Base-by-base conservation (phyloP, 2,113 vertebrate genomes). In the Oreochromis tanganicae region DNA sequence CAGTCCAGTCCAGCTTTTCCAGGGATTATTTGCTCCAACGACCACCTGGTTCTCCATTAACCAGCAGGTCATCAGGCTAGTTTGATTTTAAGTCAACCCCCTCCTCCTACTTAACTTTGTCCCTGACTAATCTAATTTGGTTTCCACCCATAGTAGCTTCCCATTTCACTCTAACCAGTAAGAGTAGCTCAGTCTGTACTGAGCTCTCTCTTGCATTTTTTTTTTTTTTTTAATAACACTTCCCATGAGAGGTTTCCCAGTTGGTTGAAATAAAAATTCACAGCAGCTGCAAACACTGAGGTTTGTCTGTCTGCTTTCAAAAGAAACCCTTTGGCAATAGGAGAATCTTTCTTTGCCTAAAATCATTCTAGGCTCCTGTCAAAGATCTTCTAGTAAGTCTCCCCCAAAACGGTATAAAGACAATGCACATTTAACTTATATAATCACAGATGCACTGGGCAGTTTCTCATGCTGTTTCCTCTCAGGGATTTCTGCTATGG, bases 11-110 rank as follows among this genome's bases (percentile, higher is more conserved):
- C 91, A 91, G 88, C 85, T 94, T 94, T 91, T 87, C 83, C 54
- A 79, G 78, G 91, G 92, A 93, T 94, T 91, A 94, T 91, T 86
- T 88, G 50, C 68, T 71, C 84, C 86, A 83, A 81, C 83, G 68
- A 86, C 82, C 82, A 82, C 92, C 89, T 91, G 90, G 86, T 93
- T 89, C 87, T 88, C 85, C 83, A 59, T 68, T 36, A 86, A 85
- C 90, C 48, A 61, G 89, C 86, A 93, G 89, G 88, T 92, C 84
- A 89, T 34, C 2, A 1, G 87, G 87, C 52, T 91, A 79, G 79
- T 92, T 90, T 93, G 78, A 87, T 66, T 87, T 80, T 82, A 81
- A 80, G 87, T 88, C 84, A 86, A 86, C 88, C 83, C 61, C 52
- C 54, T 41, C 21, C 63, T 43, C 16, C 11, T n/a, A 43, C 48